Conservation (phyloP, 1,140 invertebrate genomes). For the Drosophila albomicans region DNA sequence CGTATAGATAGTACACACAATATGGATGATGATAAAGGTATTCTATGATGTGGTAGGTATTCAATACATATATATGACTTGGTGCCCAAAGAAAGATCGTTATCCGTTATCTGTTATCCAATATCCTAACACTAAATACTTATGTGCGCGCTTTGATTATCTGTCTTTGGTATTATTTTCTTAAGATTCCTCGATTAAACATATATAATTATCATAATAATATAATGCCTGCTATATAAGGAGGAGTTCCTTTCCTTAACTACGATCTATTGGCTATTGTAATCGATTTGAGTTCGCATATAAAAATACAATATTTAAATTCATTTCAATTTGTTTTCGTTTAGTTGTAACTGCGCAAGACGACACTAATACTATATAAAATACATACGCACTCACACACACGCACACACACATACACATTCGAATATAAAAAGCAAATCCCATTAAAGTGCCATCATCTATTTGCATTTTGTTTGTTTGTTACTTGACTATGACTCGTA, state of each 20-base stretch:
- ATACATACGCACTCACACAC: slow-evolving; percentile 18
- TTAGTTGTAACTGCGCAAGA: slow-evolving; percentile 62
- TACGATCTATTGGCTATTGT: slow-evolving; percentile 39
- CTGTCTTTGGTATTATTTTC: slow-evolving; percentile 63
- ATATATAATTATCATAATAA: slow-evolving; percentile 22
- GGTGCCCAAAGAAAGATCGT: slow-evolving; percentile 56
- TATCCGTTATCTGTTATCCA: slow-evolving; percentile 1
- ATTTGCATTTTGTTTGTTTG: slow-evolving; percentile 15
- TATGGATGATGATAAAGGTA: not conserved
- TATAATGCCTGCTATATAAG: slow-evolving; percentile 7
- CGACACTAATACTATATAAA: slow-evolving; percentile 43
- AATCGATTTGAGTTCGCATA: slow-evolving; percentile 64
- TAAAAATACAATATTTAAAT: slow-evolving; percentile 78
- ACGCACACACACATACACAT: slow-evolving; percentile 21
- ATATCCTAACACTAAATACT: slow-evolving; percentile 27
- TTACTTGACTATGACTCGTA: slow-evolving; percentile 24
- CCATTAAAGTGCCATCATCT: slow-evolving; percentile 68
- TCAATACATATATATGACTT: slow-evolving; percentile 28
- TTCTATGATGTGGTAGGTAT: not conserved
- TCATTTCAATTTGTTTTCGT: slow-evolving; percentile 33
- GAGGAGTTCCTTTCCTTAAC: slow-evolving; percentile 12
- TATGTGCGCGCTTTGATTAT: slow-evolving; percentile 76
- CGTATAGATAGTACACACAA: slow-evolving; percentile 9
- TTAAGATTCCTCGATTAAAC: not conserved
- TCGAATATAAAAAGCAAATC: slow-evolving; percentile 72